Base-by-base conservation (phyloP, 2,888 invertebrate species). In the Diarsia rubi region DNA sequence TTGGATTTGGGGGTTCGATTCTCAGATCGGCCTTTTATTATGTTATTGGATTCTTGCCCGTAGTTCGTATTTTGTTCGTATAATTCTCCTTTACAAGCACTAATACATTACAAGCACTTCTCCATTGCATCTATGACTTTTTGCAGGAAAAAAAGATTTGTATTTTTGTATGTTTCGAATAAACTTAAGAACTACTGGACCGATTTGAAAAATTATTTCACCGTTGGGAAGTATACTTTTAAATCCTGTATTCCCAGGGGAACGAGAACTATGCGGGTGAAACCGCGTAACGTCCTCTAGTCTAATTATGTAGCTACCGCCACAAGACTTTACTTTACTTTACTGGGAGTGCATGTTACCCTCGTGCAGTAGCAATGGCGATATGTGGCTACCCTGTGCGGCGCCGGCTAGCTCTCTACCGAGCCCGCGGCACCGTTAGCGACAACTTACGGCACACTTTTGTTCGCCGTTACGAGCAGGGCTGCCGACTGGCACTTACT, bases 351-450 rank as follows among this genome's bases (percentile, higher is more conserved):
- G 24, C 19, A 5, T 37, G 16, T 14, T 27, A 16, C 16, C 21
- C n/a, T 21, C n/a, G 14, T 27, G 49, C 21, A 31, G 8, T 8
- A 42, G 78, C 27, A 49, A 47, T 62, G 71, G 24, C 3, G 37
- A 27, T 16, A 71, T 24, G 42, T 19, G 24, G 52, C 19, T 47
- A 47, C 77, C 79, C 78, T 79, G 86, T 63, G 64, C 65, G 37
- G 73, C 73, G 65, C 45, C 45, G 44, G 69, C 68, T 69, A 24
- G 79, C 66, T 68, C 81, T 80, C 80, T 79, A 80, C 54, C 82
- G 70, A 64, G 82, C 83, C 85, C 85, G 88, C 80, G 66, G 64
- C 88, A 88, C 87, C 87, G 87, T 88, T 87, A 87, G 62, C 73
- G 79, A 80, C 85, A 84, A 78, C 81, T 74, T 64, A 68, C 70